Base-by-base conservation (phyloP, 2,888 invertebrate genomes). In the Toxonevra muliebris region DNA sequence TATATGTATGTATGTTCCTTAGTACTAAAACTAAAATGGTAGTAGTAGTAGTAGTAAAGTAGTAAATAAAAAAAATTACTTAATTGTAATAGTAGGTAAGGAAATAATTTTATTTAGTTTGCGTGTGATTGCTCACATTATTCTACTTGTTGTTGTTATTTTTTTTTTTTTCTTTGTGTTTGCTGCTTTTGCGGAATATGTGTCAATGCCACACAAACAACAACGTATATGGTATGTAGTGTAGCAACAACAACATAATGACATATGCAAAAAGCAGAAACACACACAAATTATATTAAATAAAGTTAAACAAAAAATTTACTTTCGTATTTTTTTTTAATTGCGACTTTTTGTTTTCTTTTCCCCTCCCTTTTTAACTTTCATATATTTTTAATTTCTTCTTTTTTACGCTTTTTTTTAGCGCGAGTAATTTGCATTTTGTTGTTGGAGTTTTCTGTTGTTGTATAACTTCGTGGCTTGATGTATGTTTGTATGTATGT, bases 21-120 rank as follows among this genome's bases (percentile, higher is more conserved):
- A 30, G 30, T 30, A 30, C 30, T 30, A 30, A 30, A 30, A 30
- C 30, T 30, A 30, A 4, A 30, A 7, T 30, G 2, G 2, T 30
- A 30, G 30, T 30, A 30, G 30, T 30, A 30, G 30, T n/a, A n/a
- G n/a, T n/a, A n/a, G n/a, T n/a, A 30, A 30, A 4, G 30, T 30
- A 30, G 30, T 7, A 30, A 7, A 4, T 2, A 4, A 30, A 2
- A 30, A 30, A 30, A 30, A 30, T 30, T 30, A 30, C 30, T 30
- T 30, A 30, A 30, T 30, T 30, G 30, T 30, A 30, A 30, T 15
- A 48, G 40, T 50, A 7, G 13, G 13, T 20, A 30, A 19, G 52
- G 69, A 74, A 76, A 76, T 76, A 73, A 72, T 76, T 76, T 75
- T 76, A 78, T 79, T 72, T 77, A 71, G 71, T 69, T 78, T 75